Percentiles rank a stretch among this genome's conserved stretches.
Evolutionary conservation across 2,113 vertebrate species (phyloP).

Genomic region (Lagopus leucura): DNA sequence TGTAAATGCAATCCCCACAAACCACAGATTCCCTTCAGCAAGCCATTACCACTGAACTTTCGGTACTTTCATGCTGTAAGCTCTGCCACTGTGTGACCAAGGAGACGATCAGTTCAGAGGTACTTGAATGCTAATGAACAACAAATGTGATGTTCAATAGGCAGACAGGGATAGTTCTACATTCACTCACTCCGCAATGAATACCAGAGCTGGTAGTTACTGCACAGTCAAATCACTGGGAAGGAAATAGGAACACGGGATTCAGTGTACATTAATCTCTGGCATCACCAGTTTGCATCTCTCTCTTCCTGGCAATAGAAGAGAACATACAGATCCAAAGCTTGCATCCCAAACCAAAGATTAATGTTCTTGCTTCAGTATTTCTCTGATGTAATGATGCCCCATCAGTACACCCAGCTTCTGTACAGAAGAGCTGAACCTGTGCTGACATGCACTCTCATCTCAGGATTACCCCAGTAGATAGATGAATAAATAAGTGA

Average conservation of each 20-base stretch:
- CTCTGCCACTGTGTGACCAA: slow-evolving; percentile 1
- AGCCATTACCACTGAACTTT: slow-evolving; percentile 26
- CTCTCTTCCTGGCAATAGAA: background rate
- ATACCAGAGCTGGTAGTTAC: background rate
- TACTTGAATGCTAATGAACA: slow-evolving; percentile 45
- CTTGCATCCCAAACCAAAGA: background rate
- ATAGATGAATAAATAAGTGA: background rate
- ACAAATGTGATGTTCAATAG: background rate
- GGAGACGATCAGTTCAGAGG: slow-evolving; percentile 41
- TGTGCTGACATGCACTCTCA: background rate
- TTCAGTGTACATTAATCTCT: background rate
- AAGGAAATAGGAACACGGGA: background rate
- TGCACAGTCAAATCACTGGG: background rate
- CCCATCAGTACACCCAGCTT: background rate
- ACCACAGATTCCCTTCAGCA: slow-evolving; percentile 6
- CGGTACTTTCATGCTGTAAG: background rate
- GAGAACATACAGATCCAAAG: background rate
- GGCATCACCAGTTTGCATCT: background rate
- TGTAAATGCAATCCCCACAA: background rate
- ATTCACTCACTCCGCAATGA: background rate
- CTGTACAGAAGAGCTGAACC: background rate
- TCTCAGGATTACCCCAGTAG: background rate
- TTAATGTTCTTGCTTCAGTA: background rate
- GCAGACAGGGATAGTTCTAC: background rate
- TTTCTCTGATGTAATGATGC: background rate